phyloP scores from a whole-genome alignment of 2,797 vertebrate genomes.

The Poeciliopsis infans region DNA sequence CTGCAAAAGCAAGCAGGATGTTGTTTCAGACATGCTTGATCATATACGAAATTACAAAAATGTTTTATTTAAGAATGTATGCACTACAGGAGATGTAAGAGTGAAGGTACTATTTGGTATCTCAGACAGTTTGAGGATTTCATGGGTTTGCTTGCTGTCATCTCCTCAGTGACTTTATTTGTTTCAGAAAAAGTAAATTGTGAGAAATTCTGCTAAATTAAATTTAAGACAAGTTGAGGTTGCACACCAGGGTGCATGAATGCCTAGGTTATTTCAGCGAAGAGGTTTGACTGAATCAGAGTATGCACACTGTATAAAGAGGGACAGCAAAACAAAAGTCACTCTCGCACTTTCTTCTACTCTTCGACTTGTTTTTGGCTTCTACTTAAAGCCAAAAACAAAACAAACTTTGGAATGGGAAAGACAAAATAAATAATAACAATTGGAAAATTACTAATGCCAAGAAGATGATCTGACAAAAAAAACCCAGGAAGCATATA shows the following conservation, averaged over 20 bases:
- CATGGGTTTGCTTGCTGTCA: neutral
- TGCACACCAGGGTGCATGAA: neutral
- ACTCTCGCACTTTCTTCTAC: neutral
- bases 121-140: neutral
- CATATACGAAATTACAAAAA: neutral
- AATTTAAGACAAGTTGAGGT: neutral
- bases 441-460: neutral
- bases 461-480: neutral
- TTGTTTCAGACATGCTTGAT: neutral
- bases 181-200: neutral
- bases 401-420: neutral
- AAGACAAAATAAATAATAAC: neutral
- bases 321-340: neutral
- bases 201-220: neutral
- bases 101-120: neutral
- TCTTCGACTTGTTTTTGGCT: neutral
- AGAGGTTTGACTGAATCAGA: neutral
- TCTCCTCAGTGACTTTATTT: neutral
- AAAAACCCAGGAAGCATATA: neutral
- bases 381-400: neutral
- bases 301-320: neutral
- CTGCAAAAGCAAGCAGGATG: neutral
- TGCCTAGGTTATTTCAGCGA: neutral
- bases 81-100: neutral
- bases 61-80: neutral